Base-by-base conservation (phyloP, 2,888 invertebrate species). In the Parascotia fuliginaria region DNA sequence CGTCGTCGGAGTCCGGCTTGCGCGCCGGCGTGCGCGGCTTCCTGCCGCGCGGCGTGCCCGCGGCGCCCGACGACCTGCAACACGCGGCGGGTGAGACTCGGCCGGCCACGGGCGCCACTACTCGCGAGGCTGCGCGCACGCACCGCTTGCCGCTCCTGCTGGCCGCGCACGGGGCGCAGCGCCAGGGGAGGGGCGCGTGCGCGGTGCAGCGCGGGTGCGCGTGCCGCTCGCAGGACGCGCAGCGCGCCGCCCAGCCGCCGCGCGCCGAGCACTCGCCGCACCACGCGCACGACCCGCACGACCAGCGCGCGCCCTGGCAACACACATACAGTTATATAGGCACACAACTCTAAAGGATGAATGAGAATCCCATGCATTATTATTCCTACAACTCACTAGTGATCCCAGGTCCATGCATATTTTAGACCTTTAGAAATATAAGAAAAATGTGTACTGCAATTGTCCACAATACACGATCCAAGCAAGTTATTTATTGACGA, bases 251-350 rank as follows among this genome's bases (percentile, higher is more conserved):
- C 76, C 74, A 73, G 48, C 63, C 72, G 77, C 88, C 90, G 67
- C 88, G 84, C 72, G 85, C 75, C 61, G 60, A 56, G 77, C 90
- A 89, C 70, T 63, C 70, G 34, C 43, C 53, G 75, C 92, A 92
- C 63, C 69, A 60, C 51, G 81, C 75, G 70, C 92, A 92, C 75
- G 81, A 79, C 50, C 85, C 84, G 76, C 92, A 92, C 58, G 78
- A 80, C 92, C 92, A 92, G 34, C 86, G 82, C 53, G 70, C 56
- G 48, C 77, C 74, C 92, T 92, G 79, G 16, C n/a, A n/a, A n/a
- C 19, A 19, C 19, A n/a, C n/a, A n/a, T n/a, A n/a, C n/a, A n/a
- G n/a, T n/a, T n/a, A n/a, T n/a, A n/a, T n/a, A n/a, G n/a, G n/a
- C n/a, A n/a, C n/a, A n/a, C n/a, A n/a, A n/a, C n/a, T n/a, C n/a